Percentiles rank a stretch among this genome's conserved stretches.
These are phyloP conservation scores for Eurytoma adleriae DNA, from an alignment of 2,888 invertebrate genomes.

Conservation along the genomic window DNA sequence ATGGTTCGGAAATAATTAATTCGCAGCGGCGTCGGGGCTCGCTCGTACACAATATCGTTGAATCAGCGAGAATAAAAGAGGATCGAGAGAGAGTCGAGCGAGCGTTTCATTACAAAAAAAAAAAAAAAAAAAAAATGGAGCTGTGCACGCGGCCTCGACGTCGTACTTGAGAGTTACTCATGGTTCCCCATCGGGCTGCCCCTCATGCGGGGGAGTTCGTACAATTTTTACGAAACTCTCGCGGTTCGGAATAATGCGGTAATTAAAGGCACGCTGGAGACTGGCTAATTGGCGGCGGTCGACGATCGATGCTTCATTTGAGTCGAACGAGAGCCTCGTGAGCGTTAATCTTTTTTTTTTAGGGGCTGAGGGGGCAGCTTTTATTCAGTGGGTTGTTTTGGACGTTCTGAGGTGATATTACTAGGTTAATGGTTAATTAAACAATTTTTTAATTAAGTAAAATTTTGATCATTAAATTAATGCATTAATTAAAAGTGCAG, in stretches of 20 bases:
- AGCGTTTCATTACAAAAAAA: conserved; percentile 25
- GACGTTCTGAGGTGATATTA: no score
- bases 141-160: no score
- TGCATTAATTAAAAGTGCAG: no score
- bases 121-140: not conserved
- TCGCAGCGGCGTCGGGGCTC: not conserved
- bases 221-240: not conserved
- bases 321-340: not conserved
- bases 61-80: not conserved
- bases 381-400: no score
- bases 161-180: no score
- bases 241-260: conserved; percentile 9
- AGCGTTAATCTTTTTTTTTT: no score
- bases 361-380: no score
- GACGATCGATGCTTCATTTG: not conserved
- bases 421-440: no score
- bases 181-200: no score
- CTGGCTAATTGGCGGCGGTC: not conserved
- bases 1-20: conserved; percentile 38
- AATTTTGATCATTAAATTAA: no score
- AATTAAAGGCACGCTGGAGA: conserved; percentile 8
- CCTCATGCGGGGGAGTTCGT: not conserved
- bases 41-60: conserved; percentile 19
- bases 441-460: no score
- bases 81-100: not conserved